Conservation (phyloP, 2,888 invertebrate genomes). For the Lasioglossum morio region DNA sequence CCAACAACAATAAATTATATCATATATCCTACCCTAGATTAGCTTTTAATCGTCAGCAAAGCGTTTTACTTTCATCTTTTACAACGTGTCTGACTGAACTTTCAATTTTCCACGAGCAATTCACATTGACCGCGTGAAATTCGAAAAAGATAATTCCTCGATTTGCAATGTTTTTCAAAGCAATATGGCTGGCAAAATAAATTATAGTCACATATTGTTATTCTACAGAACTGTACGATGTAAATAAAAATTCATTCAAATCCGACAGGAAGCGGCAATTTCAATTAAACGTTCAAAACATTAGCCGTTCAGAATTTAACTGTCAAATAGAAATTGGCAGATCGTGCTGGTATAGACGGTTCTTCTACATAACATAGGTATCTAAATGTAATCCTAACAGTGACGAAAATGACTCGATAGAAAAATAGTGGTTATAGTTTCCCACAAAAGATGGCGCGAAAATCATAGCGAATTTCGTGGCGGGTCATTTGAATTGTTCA, state of each 20-base stretch:
- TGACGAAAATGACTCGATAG: neutral
- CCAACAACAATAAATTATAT: neutral
- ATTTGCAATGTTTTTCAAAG: conserved; percentile 29
- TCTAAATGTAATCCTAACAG: neutral
- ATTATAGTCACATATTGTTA: conserved; percentile 12
- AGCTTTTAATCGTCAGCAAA: neutral
- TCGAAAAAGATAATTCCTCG: conserved; percentile 3
- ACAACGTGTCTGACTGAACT: neutral
- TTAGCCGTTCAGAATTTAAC: neutral
- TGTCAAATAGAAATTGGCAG: neutral
- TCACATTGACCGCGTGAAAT: neutral
- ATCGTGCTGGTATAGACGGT: neutral
- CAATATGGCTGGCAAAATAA: conserved; percentile 47
- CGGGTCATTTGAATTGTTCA: neutral
- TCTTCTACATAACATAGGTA: neutral
- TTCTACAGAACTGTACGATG: neutral
- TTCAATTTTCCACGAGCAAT: too few species aligned
- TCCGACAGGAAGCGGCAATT: neutral
- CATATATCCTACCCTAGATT: neutral
- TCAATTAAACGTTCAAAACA: neutral
- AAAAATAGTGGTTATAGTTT: neutral
- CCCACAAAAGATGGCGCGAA: conserved; percentile 30
- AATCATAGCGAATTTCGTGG: neutral
- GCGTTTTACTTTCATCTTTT: neutral
- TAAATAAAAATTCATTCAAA: neutral